Evolutionary conservation across 2,797 vertebrate genomes (phyloP).

Genomic region (Pseudochirops cupreus): DNA sequence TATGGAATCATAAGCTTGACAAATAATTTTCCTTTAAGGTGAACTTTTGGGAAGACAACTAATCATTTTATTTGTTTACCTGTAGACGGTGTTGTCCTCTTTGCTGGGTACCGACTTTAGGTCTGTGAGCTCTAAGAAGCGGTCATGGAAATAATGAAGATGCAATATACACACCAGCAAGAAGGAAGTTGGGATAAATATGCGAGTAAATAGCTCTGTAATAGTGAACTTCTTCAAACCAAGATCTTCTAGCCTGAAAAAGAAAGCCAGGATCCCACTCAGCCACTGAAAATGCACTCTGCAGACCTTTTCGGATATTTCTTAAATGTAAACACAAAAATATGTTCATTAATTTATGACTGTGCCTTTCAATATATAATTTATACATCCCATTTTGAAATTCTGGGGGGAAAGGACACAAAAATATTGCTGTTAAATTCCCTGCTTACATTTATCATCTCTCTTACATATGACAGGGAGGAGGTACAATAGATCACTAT

Average conservation of each 20-base stretch:
- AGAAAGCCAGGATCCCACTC: background rate
- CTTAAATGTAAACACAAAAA: background rate
- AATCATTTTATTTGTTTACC: conserved; percentile 84
- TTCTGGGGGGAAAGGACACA: background rate
- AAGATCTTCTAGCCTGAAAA: conserved; percentile 91
- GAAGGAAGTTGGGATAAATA: conserved; percentile 98
- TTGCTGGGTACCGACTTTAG: conserved; percentile 96
- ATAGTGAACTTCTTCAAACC: conserved; percentile 91
- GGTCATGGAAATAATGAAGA: conserved; percentile 98
- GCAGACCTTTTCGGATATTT: background rate
- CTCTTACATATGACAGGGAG: background rate
- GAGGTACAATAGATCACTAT: background rate
- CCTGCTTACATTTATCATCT: background rate
- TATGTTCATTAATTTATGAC: background rate
- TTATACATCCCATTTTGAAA: background rate
- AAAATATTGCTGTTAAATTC: background rate
- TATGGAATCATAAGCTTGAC: conserved; percentile 1
- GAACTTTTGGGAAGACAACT: background rate
- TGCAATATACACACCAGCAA: conserved; percentile 97
- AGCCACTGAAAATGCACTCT: background rate
- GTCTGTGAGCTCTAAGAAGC: conserved; percentile 96
- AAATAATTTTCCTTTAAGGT: conserved; percentile 42
- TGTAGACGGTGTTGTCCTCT: conserved; percentile 96
- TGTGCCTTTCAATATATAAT: background rate
- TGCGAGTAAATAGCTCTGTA: conserved; percentile 92